These are phyloP conservation scores for Conistra vaccinii DNA, from an alignment of 2,888 invertebrate species.

Conservation along the genomic window DNA sequence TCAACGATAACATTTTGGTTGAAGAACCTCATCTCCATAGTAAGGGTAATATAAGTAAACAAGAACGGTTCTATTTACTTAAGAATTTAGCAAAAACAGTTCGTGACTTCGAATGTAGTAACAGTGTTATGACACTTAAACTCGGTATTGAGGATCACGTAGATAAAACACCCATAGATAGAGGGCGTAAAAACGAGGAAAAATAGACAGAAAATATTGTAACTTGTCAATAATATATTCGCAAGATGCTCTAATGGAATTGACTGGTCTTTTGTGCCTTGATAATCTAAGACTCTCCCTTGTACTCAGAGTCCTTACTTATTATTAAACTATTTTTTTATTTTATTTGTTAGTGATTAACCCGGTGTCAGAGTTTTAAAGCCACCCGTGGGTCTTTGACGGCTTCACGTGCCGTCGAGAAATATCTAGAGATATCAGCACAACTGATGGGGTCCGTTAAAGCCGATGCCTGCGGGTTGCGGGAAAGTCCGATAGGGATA, in stretches of 20 bases:
- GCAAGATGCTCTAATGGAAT: constrained; percentile 33
- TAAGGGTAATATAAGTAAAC: constrained; percentile 48
- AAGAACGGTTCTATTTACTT: constrained; percentile 62
- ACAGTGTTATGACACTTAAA: constrained; percentile 62
- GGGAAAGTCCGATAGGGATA: too few relatives aligned
- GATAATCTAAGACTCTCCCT: background rate
- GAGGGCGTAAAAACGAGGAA: constrained; percentile 38
- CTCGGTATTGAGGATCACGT: constrained; percentile 36
- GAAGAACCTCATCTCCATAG: constrained; percentile 16
- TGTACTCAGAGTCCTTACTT: too few relatives aligned
- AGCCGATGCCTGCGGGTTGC: too few relatives aligned
- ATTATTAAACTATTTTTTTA: too few relatives aligned
- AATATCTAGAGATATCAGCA: too few relatives aligned
- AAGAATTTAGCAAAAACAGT: constrained; percentile 66
- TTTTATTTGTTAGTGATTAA: too few relatives aligned
- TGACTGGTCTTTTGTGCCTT: background rate
- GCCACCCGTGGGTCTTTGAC: too few relatives aligned
- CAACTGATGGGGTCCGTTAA: too few relatives aligned
- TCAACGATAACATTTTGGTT: too few relatives aligned
- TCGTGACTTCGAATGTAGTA: constrained; percentile 68
- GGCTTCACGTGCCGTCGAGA: too few relatives aligned
- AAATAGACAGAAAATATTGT: constrained; percentile 25
- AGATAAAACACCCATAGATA: constrained; percentile 27
- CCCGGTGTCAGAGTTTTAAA: too few relatives aligned
- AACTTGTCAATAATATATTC: constrained; percentile 29